A percentile compares a stretch with the other conserved stretches of the same genome.
Evolutionary conservation across 2,797 vertebrate genomes (phyloP).

Genomic region (Acanthopagrus latus): DNA sequence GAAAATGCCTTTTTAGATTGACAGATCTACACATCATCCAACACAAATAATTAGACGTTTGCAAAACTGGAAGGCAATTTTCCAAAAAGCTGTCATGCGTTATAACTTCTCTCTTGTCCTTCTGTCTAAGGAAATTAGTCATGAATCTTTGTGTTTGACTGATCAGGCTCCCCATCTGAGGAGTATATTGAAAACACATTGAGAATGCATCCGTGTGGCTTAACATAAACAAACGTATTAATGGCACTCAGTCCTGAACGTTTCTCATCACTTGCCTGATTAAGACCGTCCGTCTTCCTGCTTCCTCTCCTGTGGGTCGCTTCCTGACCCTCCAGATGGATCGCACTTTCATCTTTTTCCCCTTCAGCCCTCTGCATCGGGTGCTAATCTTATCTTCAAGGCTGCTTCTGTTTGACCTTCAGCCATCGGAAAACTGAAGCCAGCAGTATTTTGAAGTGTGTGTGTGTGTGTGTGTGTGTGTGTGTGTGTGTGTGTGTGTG

Average conservation of each 20-base stretch:
- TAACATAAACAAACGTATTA: conserved; percentile 3
- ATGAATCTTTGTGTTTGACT: conserved; percentile 6
- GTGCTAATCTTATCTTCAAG: conserved; percentile 32
- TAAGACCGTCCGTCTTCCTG: conserved; percentile 31
- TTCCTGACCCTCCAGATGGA: conserved; percentile 44
- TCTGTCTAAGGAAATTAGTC: conserved; percentile 23
- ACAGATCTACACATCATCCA: conserved; percentile 8
- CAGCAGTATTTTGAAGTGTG: not conserved
- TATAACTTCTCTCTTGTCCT: not conserved
- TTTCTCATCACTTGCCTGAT: conserved; percentile 49
- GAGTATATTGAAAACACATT: conserved; percentile 23
- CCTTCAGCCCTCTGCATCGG: conserved; percentile 23
- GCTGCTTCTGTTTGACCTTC: conserved; percentile 43
- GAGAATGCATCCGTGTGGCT: no score
- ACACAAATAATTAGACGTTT: not conserved
- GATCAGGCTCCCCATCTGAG: not conserved
- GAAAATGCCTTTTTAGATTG: not conserved
- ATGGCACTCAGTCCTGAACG: conserved; percentile 12
- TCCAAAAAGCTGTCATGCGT: not conserved
- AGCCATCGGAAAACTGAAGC: conserved; percentile 20
- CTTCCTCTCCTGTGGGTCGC: conserved; percentile 43
- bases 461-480: conserved; percentile 9
- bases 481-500: not conserved
- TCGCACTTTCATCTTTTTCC: conserved; percentile 50
- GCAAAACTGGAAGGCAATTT: not conserved